Base-by-base conservation (phyloP, 37 sponge, comb jelly and placozoan genomes). In the Bolinopsis microptera region DNA sequence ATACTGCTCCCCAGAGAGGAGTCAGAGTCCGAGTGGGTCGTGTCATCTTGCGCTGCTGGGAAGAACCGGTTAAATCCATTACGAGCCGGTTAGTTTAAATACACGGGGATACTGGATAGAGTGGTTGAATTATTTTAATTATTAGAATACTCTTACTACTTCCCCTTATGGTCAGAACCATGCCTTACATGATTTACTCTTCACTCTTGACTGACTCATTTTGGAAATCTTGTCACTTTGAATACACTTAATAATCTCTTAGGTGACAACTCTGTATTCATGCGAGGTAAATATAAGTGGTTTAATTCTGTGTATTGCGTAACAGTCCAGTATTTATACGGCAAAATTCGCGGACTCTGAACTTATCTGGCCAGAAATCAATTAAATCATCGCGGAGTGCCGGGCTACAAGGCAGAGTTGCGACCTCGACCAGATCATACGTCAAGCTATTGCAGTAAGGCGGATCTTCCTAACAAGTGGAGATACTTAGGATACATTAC, bases 1-100 rank as follows among this genome's bases (percentile, higher is more conserved):
- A 77, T 34, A 32, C 80, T 77, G 35, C 80, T 77, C 5, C 80
- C 80, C 35, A 77, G 80, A 1, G 80, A 77, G 33, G 80, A 77
- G 18, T 48, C 61, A 18, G 61, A 48, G 61, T 48, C 61, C 61
- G 61, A 48, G 5, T 48, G 61, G 5, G 61, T 48, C 61, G 61
- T 18, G 9, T 13, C 13, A 18, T 5, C 13, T 5, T 48, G 9
- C 5, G 5, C 61, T 48, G 61, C 61, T 48, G 61, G 61, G 61
- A 13, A 13, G 61, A 48, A 48, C 61, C 13, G 61, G 5, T 48
- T n/a, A n/a, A n/a, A n/a, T n/a, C n/a, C n/a, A n/a, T n/a, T n/a
- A n/a, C n/a, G n/a, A n/a, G n/a, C n/a, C n/a, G n/a, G n/a, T n/a
- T n/a, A n/a, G n/a, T n/a, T n/a, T n/a, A n/a, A n/a, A n/a, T n/a